A percentile compares a stretch with the other conserved stretches of the same genome.
These are phyloP conservation scores for Trichonephila inaurata DNA, from an alignment of 1,140 invertebrate species.

Conservation along the genomic window DNA sequence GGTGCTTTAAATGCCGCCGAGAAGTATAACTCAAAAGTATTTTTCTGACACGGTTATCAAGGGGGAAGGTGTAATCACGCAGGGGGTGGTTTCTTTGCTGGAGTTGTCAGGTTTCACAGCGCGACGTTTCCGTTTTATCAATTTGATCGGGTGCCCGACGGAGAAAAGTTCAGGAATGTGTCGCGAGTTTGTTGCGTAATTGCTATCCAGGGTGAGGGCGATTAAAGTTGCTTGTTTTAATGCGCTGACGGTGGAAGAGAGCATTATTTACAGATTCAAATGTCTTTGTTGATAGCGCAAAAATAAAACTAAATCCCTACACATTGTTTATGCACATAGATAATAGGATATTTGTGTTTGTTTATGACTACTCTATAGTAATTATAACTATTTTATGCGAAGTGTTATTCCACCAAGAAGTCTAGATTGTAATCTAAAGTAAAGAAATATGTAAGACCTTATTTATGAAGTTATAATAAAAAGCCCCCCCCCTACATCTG, in stretches of 20 bases:
- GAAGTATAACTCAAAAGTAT: constrained; percentile 46
- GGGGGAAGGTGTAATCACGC: background rate
- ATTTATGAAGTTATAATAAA: too few relatives aligned
- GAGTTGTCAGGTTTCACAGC: background rate
- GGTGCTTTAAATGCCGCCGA: constrained; percentile 21
- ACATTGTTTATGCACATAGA: background rate
- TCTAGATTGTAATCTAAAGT: too few relatives aligned
- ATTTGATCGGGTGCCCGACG: constrained; percentile 28
- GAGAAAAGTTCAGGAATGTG: constrained; percentile 26
- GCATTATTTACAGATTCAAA: background rate
- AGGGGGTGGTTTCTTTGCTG: constrained; percentile 17
- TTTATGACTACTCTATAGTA: background rate
- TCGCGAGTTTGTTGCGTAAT: constrained; percentile 26
- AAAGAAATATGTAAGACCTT: too few relatives aligned
- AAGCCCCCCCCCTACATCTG: too few relatives aligned
- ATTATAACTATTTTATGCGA: too few relatives aligned
- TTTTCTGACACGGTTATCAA: constrained; percentile 33
- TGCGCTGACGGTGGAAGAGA: background rate
- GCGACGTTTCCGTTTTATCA: constrained; percentile 55
- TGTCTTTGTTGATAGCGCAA: background rate
- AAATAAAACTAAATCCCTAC: background rate
- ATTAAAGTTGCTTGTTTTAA: background rate
- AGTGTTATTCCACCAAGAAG: too few relatives aligned
- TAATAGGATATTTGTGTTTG: background rate
- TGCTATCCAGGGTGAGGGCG: constrained; percentile 24